Conservation (phyloP, 2,797 vertebrate genomes). For the Vipera ursinii region DNA sequence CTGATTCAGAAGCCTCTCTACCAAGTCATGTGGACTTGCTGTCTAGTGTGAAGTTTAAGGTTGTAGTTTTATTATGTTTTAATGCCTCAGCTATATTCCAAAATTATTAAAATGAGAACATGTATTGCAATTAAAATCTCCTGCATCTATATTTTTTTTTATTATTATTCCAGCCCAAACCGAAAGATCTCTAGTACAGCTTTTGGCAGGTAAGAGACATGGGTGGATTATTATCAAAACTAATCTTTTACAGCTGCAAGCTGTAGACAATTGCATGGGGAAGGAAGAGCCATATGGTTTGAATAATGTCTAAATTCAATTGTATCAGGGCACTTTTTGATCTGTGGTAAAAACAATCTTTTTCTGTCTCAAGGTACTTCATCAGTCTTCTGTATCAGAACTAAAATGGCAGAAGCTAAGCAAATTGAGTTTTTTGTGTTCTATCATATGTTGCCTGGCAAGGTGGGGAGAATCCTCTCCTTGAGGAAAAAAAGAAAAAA, state of each 20-base stretch:
- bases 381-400: neutral
- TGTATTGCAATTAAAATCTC: constrained; percentile 2
- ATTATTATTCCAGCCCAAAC: constrained; percentile 80
- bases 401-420: neutral
- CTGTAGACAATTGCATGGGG: neutral
- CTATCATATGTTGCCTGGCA: neutral
- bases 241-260: neutral
- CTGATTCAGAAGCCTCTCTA: neutral
- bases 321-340: neutral
- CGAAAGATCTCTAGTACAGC: constrained; percentile 95
- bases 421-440: neutral
- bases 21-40: neutral
- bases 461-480: neutral
- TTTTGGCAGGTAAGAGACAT: constrained; percentile 87
- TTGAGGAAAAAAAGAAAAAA: neutral
- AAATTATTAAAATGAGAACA: neutral
- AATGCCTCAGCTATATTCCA: neutral
- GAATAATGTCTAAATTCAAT: neutral
- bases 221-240: neutral
- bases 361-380: neutral
- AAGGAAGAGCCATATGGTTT: neutral
- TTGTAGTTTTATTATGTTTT: neutral
- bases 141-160: constrained; percentile 35
- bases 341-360: neutral
- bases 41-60: neutral